Percentiles rank a stretch among this genome's conserved stretches.
Conservation (phyloP, 2,797 vertebrate species). For the Coilia nasus region DNA sequence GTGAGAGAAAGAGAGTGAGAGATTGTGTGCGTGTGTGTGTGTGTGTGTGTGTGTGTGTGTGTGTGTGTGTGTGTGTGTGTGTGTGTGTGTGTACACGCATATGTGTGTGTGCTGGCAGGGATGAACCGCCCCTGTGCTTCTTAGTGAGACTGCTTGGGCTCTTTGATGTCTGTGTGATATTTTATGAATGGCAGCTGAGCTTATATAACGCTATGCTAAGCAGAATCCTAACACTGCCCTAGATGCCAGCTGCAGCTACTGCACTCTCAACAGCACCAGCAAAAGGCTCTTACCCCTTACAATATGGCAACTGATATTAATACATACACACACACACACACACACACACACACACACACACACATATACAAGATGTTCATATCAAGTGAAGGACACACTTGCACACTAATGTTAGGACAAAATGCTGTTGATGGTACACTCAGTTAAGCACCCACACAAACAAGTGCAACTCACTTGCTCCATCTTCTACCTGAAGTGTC, state of each 20-base stretch:
- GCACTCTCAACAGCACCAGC: not conserved
- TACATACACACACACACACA: not conserved
- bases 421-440: too few species aligned
- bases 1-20: too few species aligned
- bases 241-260: not conserved
- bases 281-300: not conserved
- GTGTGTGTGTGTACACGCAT: not conserved
- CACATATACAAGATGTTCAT: too few species aligned
- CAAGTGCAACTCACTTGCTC: not conserved
- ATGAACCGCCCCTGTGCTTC: not conserved
- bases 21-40: too few species aligned
- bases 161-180: slow-evolving; percentile 44
- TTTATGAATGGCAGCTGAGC: slow-evolving; percentile 41
- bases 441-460: not conserved
- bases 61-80: not conserved
- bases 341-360: not conserved
- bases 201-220: slow-evolving; percentile 39
- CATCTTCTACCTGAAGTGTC: not conserved
- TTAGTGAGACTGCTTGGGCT: slow-evolving; percentile 3
- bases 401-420: not conserved
- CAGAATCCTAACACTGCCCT: not conserved
- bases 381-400: not conserved
- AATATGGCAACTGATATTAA: not conserved
- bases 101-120: not conserved
- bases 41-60: not conserved